Evolutionary conservation across 2,888 invertebrate genomes (phyloP), one percentile per base, ranked within the genome.

Genomic region (Scaptodrosophila latifasciaeformis): DNA sequence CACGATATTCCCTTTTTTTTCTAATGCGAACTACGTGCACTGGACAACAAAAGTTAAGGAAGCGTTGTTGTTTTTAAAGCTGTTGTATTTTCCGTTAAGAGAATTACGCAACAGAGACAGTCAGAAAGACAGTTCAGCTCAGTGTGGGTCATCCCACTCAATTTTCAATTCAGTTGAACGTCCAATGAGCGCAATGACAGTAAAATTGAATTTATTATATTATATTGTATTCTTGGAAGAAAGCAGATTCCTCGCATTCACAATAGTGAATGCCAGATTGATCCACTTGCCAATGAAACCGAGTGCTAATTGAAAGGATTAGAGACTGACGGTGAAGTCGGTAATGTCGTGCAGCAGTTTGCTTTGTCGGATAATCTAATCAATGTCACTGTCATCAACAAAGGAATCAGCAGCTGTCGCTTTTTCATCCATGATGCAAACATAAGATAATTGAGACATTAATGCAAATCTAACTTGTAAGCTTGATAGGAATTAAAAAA

Each of bases 301-400:
- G 53, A 18, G 34, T 50, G 47, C 68, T 74, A 74, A 74, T 77
- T 76, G 74, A 66, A 56, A 29, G 68, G 64, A 74, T 74, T 74
- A 70, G 48, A 54, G 57, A 50, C 27, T 44, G 50, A 49, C 19
- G 12, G n/a, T n/a, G 17, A 17, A 10, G 30, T 30, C 18, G 13
- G 10, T 12, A 3, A 4, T 13, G 12, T 17, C 17, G 37, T 17
- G 1, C 31, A 12, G 24, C 24, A 24, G 24, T 24, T 24, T 3
- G 24, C 24, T 7, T 7, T 24, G 24, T 24, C 10, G 17, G 15
- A 13, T 17, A 17, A 35, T 35, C 15, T 35, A 35, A 35, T 35
- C 15, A 35, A 12, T n/a, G 13, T 35, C 12, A 12, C 5, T 12
- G 12, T 35, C n/a, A n/a, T n/a, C n/a, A n/a, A n/a, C n/a, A n/a